phyloP scores from a whole-genome alignment of 2,113 vertebrate genomes.

The Oryzias celebensis region DNA sequence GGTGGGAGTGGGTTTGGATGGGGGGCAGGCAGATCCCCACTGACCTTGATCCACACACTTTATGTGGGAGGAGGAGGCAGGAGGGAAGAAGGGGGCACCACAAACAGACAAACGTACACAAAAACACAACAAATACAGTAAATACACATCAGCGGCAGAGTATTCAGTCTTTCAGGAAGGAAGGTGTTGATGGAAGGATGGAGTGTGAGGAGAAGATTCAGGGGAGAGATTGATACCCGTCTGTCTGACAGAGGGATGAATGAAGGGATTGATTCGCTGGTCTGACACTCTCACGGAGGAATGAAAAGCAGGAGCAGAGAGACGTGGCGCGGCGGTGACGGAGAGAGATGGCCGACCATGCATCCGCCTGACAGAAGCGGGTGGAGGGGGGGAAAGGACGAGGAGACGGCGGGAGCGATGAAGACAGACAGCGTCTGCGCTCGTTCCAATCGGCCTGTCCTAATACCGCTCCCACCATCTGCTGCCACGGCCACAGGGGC shows the following conservation, averaged over 20 bases:
- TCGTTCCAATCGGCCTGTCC: slow-evolving; percentile 40
- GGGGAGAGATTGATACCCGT: slow-evolving; percentile 41
- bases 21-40: slow-evolving; percentile 67
- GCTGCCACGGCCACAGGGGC: slow-evolving; percentile 48
- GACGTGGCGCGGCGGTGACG: slow-evolving; percentile 48
- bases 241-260: slow-evolving; percentile 54
- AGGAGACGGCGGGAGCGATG: slow-evolving; percentile 8
- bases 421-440: background rate
- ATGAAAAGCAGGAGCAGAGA: slow-evolving; percentile 47
- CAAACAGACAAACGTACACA: slow-evolving; percentile 9
- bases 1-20: slow-evolving; percentile 4
- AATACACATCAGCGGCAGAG: slow-evolving; percentile 2
- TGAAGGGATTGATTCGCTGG: slow-evolving; percentile 51
- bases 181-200: slow-evolving; percentile 14
- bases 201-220: slow-evolving; percentile 11
- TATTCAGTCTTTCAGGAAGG: slow-evolving; percentile 9
- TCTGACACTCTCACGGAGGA: slow-evolving; percentile 61
- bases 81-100: background rate
- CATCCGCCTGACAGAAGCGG: slow-evolving; percentile 44
- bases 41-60: slow-evolving; percentile 73
- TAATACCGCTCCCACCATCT: slow-evolving; percentile 64
- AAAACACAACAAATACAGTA: slow-evolving; percentile 12
- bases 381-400: slow-evolving; percentile 23
- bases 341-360: slow-evolving; percentile 61
- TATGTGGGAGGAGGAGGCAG: slow-evolving; percentile 17